These are phyloP conservation scores for Hippolais icterina DNA, from an alignment of 2,113 vertebrate species.

Conservation along the genomic window DNA sequence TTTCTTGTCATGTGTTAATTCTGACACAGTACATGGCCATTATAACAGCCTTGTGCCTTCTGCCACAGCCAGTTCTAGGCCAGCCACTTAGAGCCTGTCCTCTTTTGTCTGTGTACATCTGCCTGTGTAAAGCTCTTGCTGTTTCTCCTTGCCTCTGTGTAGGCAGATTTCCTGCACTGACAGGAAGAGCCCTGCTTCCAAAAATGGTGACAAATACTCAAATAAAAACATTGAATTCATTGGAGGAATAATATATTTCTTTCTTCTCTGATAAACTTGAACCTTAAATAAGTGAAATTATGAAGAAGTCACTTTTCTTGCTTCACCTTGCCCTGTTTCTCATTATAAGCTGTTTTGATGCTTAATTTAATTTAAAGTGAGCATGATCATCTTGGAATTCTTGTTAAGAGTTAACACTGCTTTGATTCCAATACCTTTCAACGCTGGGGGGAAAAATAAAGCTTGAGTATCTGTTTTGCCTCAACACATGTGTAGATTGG, in stretches of 20 bases:
- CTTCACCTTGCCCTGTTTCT: background rate
- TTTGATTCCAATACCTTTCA: background rate
- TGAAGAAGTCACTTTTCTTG: background rate
- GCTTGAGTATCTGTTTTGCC: background rate
- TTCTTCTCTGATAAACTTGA: background rate
- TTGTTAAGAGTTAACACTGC: background rate
- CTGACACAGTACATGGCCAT: background rate
- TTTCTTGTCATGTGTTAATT: background rate
- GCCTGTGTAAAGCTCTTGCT: background rate
- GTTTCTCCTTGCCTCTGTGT: background rate
- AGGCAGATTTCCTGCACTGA: background rate
- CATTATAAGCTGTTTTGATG: background rate
- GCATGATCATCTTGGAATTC: background rate
- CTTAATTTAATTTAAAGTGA: background rate
- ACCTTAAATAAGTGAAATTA: background rate
- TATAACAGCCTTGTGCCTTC: background rate
- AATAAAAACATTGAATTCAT: background rate
- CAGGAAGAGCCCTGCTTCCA: background rate
- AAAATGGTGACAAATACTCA: background rate
- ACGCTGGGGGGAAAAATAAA: background rate
- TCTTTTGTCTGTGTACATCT: background rate
- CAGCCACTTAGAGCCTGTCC: background rate
- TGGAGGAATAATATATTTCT: background rate
- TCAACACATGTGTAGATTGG: background rate
- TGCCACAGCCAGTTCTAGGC: background rate